These are phyloP conservation scores for Polydrusus pterygomalis DNA, from an alignment of 2,888 invertebrate genomes.

Conservation along the genomic window DNA sequence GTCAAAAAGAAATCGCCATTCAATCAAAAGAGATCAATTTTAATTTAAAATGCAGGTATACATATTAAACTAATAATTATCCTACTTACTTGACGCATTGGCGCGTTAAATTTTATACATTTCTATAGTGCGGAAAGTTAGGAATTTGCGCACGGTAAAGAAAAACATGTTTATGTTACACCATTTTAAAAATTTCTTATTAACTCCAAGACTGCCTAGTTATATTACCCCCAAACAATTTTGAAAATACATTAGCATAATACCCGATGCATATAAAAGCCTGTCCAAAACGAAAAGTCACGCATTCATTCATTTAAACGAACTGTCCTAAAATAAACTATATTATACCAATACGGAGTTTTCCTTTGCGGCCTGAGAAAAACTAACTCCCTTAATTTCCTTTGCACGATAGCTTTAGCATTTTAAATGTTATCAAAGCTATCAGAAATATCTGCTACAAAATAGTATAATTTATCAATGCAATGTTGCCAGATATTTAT, in stretches of 20 bases:
- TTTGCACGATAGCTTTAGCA: conserved; percentile 20
- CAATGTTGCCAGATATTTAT: conserved; percentile 11
- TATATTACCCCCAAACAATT: neutral
- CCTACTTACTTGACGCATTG: too few species aligned
- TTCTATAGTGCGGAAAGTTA: too few species aligned
- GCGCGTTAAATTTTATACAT: too few species aligned
- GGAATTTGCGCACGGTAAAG: too few species aligned
- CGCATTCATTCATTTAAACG: conserved; percentile 11
- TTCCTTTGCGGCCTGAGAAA: conserved; percentile 15
- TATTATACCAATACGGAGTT: conserved; percentile 15
- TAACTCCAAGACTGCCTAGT: neutral
- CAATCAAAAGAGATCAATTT: too few species aligned
- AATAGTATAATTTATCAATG: conserved; percentile 15
- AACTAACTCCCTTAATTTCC: conserved; percentile 9
- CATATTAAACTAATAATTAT: too few species aligned
- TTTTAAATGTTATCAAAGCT: conserved; percentile 16
- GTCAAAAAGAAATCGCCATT: too few species aligned
- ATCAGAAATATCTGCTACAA: conserved; percentile 17
- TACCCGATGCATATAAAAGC: neutral
- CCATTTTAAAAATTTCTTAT: too few species aligned
- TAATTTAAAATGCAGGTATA: too few species aligned
- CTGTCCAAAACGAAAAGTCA: conserved; percentile 13
- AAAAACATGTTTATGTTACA: too few species aligned
- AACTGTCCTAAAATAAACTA: conserved; percentile 18
- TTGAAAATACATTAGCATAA: conserved; percentile 13